Evolutionary conservation across 2,797 vertebrate species (phyloP).

Genomic region (Somateria mollissima): DNA sequence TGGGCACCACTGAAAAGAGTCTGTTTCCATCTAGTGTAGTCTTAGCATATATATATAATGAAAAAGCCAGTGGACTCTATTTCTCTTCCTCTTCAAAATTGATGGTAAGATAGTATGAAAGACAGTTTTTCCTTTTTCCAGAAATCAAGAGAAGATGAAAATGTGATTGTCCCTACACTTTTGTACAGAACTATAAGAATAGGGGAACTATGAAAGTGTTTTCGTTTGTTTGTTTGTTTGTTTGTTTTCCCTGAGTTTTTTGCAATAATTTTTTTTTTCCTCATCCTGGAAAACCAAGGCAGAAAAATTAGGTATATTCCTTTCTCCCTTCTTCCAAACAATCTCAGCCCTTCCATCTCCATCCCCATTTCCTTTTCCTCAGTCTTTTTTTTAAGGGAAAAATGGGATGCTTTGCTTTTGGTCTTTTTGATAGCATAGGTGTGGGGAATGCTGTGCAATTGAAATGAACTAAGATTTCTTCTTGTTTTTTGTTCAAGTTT

Average conservation of each 20-base stretch:
- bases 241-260: neutral
- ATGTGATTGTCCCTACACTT: neutral
- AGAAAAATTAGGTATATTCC: neutral
- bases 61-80: neutral
- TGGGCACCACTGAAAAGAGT: no score
- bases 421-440: neutral
- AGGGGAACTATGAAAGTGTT: neutral
- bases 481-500: neutral
- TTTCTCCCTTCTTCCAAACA: neutral
- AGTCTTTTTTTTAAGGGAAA: neutral
- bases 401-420: neutral
- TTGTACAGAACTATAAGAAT: neutral
- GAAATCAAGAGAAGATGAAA: neutral
- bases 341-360: neutral
- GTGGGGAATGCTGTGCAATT: neutral
- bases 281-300: neutral
- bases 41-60: no score
- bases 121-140: neutral
- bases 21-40: neutral
- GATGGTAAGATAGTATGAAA: neutral
- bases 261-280: neutral
- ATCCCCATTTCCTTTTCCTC: neutral
- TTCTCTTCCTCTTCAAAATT: neutral
- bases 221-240: no score
- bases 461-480: neutral